Conservation (phyloP, 92 coral and sea anemone genomes). For the Metridium senile region DNA sequence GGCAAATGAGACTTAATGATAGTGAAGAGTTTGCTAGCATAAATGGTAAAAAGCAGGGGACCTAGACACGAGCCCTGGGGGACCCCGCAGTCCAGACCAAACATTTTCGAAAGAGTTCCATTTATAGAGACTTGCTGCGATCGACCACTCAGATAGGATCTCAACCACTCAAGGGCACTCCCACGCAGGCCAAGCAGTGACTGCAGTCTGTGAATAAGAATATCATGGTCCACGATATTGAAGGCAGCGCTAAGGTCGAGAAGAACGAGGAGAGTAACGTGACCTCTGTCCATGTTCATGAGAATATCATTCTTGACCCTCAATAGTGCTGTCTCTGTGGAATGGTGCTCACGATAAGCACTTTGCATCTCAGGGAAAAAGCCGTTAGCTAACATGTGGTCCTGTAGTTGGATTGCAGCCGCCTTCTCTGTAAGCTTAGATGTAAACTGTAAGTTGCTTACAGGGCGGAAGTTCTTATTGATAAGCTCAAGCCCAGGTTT, state of each 20-base stretch:
- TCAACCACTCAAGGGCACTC: neutral
- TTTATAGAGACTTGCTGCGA: neutral
- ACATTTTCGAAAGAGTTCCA: neutral
- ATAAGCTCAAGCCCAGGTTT: neutral
- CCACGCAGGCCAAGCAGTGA: neutral
- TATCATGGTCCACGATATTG: neutral
- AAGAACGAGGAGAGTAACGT: neutral
- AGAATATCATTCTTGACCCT: neutral
- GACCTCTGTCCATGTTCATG: neutral
- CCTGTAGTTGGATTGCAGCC: neutral
- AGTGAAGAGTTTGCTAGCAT: conserved; percentile 27
- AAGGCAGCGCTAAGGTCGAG: neutral
- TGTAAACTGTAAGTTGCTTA: neutral
- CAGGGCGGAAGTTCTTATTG: neutral
- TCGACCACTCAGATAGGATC: neutral
- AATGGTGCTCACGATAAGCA: neutral
- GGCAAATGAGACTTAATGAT: conserved; percentile 22
- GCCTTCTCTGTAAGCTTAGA: neutral
- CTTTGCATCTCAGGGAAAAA: neutral
- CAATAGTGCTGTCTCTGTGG: neutral
- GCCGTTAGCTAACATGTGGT: neutral
- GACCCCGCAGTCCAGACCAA: neutral
- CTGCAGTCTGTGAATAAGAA: neutral
- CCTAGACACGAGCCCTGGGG: conserved; percentile 2
- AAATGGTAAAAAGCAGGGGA: conserved; percentile 25